Evolutionary conservation across 2,888 invertebrate species (phyloP).

Genomic region (Mamestra brassicae): DNA sequence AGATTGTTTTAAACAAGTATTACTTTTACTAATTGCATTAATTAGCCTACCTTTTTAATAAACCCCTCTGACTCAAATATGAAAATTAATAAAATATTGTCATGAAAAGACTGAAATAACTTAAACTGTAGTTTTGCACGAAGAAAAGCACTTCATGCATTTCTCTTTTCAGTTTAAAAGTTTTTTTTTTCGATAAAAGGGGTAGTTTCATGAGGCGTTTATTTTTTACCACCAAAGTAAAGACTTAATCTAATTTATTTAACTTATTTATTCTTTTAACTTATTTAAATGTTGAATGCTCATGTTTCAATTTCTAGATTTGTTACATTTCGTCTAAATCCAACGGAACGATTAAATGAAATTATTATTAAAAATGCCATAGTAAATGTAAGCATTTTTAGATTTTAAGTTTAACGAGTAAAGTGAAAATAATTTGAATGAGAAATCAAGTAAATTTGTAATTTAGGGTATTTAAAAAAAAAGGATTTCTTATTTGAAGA

Average conservation of each 20-base stretch:
- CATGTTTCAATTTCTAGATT: constrained; percentile 50
- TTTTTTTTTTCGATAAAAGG: constrained; percentile 1
- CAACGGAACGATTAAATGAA: constrained; percentile 60
- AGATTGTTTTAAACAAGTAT: constrained; percentile 59
- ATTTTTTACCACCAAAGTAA: constrained; percentile 83
- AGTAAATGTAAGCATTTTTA: constrained; percentile 87
- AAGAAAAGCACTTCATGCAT: neutral
- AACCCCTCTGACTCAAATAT: constrained; percentile 27
- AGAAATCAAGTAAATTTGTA: constrained; percentile 81
- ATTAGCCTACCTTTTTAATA: constrained; percentile 29
- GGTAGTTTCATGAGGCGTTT: constrained; percentile 45
- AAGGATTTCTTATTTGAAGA: constrained; percentile 88
- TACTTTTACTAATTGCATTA: constrained; percentile 57
- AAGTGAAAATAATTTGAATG: constrained; percentile 88
- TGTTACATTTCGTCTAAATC: constrained; percentile 51
- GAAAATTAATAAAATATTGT: neutral
- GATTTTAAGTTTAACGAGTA: constrained; percentile 69
- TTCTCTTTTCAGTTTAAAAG: neutral
- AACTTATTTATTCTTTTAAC: constrained; percentile 74
- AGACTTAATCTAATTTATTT: constrained; percentile 76
- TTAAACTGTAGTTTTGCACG: neutral
- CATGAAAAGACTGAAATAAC: constrained; percentile 8
- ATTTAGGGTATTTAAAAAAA: constrained; percentile 61
- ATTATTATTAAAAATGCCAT: constrained; percentile 85
- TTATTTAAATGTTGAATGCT: constrained; percentile 68